Evolutionary conservation across 2,113 vertebrate genomes (phyloP).

Genomic region (Microtus ochrogaster): DNA sequence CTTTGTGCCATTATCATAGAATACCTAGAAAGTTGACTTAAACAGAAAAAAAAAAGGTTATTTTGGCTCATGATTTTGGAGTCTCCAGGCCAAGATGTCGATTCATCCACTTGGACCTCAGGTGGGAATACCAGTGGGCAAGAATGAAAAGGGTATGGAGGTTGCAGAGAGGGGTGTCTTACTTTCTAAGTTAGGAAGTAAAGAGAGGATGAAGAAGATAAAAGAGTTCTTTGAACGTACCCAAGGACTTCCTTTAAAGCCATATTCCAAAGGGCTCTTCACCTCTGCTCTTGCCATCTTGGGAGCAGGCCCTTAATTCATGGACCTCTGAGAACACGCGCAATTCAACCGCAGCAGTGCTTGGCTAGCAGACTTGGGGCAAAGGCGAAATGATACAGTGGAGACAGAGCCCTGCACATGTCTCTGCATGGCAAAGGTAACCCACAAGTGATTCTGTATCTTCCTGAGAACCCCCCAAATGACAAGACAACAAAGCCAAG

Average conservation of each 20-base stretch:
- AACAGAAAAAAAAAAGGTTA: background rate
- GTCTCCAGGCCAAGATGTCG: background rate
- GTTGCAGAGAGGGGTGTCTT: background rate
- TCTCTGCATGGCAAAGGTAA: too few relatives aligned
- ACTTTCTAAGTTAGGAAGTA: too few relatives aligned
- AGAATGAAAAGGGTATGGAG: background rate
- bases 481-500: background rate
- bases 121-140: background rate
- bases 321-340: accelerated
- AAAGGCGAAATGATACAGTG: background rate
- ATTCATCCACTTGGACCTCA: background rate
- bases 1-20: background rate
- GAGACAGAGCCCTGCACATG: background rate
- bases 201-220: background rate
- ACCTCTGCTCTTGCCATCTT: background rate
- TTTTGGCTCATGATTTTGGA: background rate
- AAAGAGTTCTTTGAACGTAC: background rate
- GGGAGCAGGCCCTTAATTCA: background rate
- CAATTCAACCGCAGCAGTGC: background rate
- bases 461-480: background rate
- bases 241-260: background rate
- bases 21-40: background rate
- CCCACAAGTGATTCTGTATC: background rate
- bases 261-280: background rate
- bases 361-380: background rate